Evolutionary conservation across 2,797 vertebrate species (phyloP), one percentile per base, ranked within the genome.

Genomic region (Sebastiscus tertius): DNA sequence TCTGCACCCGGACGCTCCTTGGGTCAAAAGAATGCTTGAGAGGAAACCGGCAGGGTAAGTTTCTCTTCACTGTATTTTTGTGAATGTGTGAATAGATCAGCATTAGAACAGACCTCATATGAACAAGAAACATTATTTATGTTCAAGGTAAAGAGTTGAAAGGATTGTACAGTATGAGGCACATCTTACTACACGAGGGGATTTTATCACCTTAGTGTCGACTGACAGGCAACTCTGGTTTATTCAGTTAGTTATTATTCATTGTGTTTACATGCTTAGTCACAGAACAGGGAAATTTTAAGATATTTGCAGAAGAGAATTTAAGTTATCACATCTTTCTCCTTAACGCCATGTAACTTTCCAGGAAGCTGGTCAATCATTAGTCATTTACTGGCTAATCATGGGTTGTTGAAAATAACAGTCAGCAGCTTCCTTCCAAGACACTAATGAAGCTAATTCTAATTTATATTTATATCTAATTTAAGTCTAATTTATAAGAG

Each of bases 21-120:
- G 91, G 90, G 79, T 92, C 46, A 66, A 71, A 81, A 82, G 33
- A 33, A 65, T 88, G 42, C 58, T 89, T n/a, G 1, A 49, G 24
- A 75, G 5, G 13, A 75, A 22, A 70, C 5, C 0, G 7, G 1
- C 22, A 22, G 1, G 8, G 86, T 92, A 60, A 84, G 84, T 74
- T 1, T 13, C 39, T 27, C 9, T 52, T 68, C 2, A 20, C 8
- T 74, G 16, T 34, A 29, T 46, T 54, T 58, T 60, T 56, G 1
- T 63, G 7, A 61, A 26, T 29, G 13, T 26, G 14, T 31, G 10
- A 65, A 56, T n/a, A 73, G 4, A 34, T 36, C 10, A 3, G 22
- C 14, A 3, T 14, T 2, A 49, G n/a, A 20, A 70, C 16, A 20
- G 61, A 66, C n/a, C 46, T 31, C 20, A 14, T 22, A 54, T 31